These are phyloP conservation scores for Pithys albifrons DNA, from an alignment of 2,113 vertebrate species.

Conservation along the genomic window DNA sequence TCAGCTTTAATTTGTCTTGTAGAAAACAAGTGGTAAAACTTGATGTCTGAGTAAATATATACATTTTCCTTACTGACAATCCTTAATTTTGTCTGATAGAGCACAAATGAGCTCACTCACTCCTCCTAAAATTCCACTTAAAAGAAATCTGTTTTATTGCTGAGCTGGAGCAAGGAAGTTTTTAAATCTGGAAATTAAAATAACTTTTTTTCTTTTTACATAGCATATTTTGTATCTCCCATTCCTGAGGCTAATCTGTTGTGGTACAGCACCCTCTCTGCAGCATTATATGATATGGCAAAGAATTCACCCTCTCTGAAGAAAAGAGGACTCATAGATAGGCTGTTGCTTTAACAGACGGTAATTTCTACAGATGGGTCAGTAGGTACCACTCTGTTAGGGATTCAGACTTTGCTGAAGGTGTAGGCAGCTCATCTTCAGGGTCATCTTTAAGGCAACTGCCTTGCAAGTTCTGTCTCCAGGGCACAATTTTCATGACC, in stretches of 20 bases:
- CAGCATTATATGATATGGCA: not conserved
- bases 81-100: not conserved
- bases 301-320: not conserved
- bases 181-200: not conserved
- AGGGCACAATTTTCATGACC: not conserved
- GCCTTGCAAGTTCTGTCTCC: not conserved
- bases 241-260: not conserved
- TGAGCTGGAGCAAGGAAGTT: not conserved
- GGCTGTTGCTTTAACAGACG: not conserved
- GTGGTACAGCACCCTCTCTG: not conserved
- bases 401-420: not conserved
- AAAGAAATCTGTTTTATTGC: not conserved
- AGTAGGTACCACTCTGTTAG: not conserved
- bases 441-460: not conserved
- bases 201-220: not conserved
- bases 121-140: not conserved
- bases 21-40: not conserved
- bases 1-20: conserved; percentile 6
- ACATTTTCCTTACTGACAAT: not conserved
- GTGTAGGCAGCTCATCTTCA: not conserved
- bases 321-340: not conserved
- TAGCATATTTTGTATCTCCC: not conserved
- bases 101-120: not conserved
- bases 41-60: not conserved
- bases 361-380: not conserved